Percentiles rank a stretch among this genome's conserved stretches.
Conservation (phyloP, 2,888 invertebrate species). For the Epistrophe grossulariae region DNA sequence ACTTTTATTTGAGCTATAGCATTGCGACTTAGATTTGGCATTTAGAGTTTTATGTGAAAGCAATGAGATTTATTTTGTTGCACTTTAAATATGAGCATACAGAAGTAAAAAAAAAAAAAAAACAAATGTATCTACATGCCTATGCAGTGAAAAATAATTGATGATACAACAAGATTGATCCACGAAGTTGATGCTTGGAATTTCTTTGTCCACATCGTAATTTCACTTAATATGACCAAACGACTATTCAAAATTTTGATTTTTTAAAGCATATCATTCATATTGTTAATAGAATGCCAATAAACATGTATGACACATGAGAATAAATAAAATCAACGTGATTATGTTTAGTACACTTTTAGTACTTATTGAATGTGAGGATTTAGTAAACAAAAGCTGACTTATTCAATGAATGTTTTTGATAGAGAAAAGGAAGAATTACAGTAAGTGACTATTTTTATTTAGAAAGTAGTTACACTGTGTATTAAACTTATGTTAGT, state of each 20-base stretch:
- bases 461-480: too few relatives aligned
- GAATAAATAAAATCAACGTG: too few relatives aligned
- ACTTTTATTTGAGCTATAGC: constrained; percentile 21
- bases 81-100: background rate
- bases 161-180: constrained; percentile 15
- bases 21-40: constrained; percentile 59
- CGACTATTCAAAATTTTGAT: background rate
- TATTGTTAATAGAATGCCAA: too few relatives aligned
- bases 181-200: background rate
- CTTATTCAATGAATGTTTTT: too few relatives aligned
- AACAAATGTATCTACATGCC: background rate
- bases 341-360: too few relatives aligned
- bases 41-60: constrained; percentile 37
- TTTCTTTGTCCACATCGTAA: background rate
- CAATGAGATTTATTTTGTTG: background rate
- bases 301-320: too few relatives aligned
- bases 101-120: background rate
- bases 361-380: too few relatives aligned
- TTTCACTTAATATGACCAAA: background rate
- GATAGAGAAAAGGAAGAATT: too few relatives aligned
- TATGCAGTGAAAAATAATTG: background rate
- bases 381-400: too few relatives aligned
- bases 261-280: background rate
- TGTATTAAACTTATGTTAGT: too few relatives aligned
- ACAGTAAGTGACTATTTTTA: too few relatives aligned